Base-by-base conservation (phyloP, 2,797 vertebrate species). In the Malurus leucopterus region DNA sequence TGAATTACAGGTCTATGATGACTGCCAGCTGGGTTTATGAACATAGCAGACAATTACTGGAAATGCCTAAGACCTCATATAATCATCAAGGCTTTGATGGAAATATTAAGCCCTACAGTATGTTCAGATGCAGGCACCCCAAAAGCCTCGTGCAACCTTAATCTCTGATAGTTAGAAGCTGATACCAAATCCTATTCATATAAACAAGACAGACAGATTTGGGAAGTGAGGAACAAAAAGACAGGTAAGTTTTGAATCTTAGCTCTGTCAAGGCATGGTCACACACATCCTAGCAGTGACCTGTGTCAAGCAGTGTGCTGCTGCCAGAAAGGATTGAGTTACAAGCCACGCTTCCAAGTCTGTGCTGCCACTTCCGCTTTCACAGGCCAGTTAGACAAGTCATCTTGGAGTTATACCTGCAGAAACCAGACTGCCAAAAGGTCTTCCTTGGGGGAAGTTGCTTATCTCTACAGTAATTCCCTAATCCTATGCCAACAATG, bases 21-120 rank as follows among this genome's bases (percentile, higher is more conserved):
- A 89, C 17, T 76, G 63, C 41, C 86, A 76, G 46, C 65, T 43
- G 53, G 11, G 30, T 63, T 78, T 90, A 59, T 70, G 36, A 73
- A 75, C 32, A 1, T 4, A 86, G 57, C 27, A 89, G 44, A 69
- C 84, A 80, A 79, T 64, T 77, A 41, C 53, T 41, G 61, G 78
- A 88, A 92, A 84, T 83, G 61, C 47, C 51, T 54, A 38, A 82
- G 41, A 74, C 8, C 59, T 75, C 84, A n/a, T 53, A 80, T 67
- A 84, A 43, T 78, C 30, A 15, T 69, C 9, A 63, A 14, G 27
- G 47, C 51, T 91, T 82, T 61, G 64, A 64, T 47, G 50, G 79
- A 86, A 89, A 64, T 64, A 53, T 7, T 77, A 73, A 82, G 16
- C 46, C 64, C 44, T 50, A 41, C 7, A 29, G 4, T 36, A 32